Evolutionary conservation across 2,113 vertebrate species (phyloP).

Genomic region (Podilymbus podiceps): DNA sequence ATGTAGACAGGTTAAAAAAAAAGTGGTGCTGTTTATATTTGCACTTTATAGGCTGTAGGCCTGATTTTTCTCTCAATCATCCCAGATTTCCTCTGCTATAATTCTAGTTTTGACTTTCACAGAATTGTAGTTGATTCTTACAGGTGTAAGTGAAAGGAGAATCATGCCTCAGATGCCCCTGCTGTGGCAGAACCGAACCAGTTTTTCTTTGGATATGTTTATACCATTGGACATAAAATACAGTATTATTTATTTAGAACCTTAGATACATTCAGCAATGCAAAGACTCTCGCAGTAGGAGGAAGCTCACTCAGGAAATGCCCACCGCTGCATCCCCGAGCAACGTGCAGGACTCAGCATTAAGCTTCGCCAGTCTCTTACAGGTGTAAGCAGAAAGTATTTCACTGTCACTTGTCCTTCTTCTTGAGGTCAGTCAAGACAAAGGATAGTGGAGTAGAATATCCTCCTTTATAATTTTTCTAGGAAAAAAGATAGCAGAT

Average conservation of each 20-base stretch:
- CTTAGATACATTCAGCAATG: background rate
- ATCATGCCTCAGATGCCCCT: background rate
- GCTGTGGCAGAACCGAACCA: background rate
- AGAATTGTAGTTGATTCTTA: background rate
- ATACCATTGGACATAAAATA: background rate
- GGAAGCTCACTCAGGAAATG: background rate
- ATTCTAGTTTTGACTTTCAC: background rate
- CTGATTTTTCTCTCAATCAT: background rate
- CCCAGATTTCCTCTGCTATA: background rate
- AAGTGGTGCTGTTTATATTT: background rate
- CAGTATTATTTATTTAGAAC: background rate
- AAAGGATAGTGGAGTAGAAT: background rate
- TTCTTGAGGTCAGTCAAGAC: background rate
- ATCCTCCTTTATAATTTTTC: background rate
- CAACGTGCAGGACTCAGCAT: background rate
- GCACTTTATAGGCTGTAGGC: background rate
- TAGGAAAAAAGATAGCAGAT: background rate
- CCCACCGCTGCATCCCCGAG: rapidly evolving
- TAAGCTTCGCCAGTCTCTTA: background rate
- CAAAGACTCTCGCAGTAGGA: background rate
- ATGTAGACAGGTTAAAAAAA: conserved; percentile 16
- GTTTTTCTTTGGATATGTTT: background rate
- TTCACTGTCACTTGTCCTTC: background rate
- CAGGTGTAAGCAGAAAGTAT: background rate
- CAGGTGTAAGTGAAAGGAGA: background rate